A percentile compares a stretch with the other conserved stretches of the same genome.
Conservation (phyloP, 2,888 invertebrate genomes). For the Mongoloraphidia duomilia region DNA sequence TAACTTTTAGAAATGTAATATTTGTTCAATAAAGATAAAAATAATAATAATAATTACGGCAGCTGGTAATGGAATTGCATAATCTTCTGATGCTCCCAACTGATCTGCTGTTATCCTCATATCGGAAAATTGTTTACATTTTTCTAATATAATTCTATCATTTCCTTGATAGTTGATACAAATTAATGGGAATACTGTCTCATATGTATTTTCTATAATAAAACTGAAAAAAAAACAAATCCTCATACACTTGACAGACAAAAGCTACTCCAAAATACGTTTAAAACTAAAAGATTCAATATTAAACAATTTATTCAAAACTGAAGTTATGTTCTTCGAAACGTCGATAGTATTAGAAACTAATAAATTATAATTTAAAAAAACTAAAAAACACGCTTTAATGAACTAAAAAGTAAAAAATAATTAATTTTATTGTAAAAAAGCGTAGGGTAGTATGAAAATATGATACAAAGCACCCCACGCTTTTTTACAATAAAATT, state of each 20-base stretch:
- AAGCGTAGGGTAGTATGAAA: too few species aligned
- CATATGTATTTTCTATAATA: constrained; percentile 24
- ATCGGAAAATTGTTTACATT: constrained; percentile 24
- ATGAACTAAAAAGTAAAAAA: too few species aligned
- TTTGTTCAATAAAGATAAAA: constrained; percentile 1
- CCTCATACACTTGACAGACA: neutral
- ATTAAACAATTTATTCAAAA: neutral
- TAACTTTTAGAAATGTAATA: neutral
- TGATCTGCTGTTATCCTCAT: constrained; percentile 27
- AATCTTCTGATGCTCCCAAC: constrained; percentile 27
- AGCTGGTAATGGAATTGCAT: constrained; percentile 28
- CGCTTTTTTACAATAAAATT: too few species aligned
- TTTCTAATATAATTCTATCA: constrained; percentile 24
- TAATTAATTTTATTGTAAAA: too few species aligned
- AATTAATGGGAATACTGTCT: constrained; percentile 24
- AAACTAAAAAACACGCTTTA: too few species aligned
- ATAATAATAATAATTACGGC: constrained; percentile 22
- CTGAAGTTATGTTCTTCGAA: neutral
- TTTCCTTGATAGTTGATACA: constrained; percentile 20
- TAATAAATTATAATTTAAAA: too few species aligned
- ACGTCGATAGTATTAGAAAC: too few species aligned
- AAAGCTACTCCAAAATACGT: too few species aligned
- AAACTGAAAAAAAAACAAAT: constrained; percentile 8
- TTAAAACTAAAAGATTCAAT: too few species aligned
- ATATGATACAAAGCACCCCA: too few species aligned